phyloP scores from a whole-genome alignment of 2,113 vertebrate genomes.

The Sciurus niger region DNA sequence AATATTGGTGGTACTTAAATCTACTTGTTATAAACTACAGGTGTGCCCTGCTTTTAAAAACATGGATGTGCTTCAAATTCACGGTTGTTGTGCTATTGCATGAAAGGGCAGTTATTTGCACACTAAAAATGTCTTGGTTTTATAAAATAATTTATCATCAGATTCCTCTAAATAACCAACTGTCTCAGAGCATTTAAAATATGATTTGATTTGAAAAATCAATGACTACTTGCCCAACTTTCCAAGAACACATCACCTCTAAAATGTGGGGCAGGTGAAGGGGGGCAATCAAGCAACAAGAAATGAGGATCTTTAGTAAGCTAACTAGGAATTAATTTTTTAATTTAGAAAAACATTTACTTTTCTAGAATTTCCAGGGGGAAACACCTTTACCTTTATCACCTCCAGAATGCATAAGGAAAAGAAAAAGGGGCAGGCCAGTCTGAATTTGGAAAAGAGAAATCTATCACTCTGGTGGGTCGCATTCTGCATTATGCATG shows the following conservation, averaged over 20 bases:
- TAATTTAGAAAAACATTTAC: constrained; percentile 71
- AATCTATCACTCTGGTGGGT: constrained; percentile 84
- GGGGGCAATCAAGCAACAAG: constrained; percentile 25
- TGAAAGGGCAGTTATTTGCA: background rate
- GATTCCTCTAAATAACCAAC: constrained; percentile 70
- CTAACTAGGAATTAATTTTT: constrained; percentile 66
- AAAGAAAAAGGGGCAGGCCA: background rate
- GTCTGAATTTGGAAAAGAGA: constrained; percentile 83
- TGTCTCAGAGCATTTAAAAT: constrained; percentile 63
- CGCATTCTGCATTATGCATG: constrained; percentile 85
- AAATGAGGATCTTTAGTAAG: constrained; percentile 63
- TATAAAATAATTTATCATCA: constrained; percentile 68
- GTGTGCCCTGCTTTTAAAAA: constrained; percentile 21
- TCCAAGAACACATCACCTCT: constrained; percentile 55
- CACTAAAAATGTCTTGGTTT: constrained; percentile 69
- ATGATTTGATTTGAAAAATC: constrained; percentile 76
- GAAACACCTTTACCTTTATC: constrained; percentile 65
- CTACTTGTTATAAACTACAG: background rate
- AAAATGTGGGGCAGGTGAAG: constrained; percentile 9
- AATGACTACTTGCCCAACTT: constrained; percentile 50
- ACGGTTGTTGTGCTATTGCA: background rate
- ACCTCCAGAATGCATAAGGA: constrained; percentile 44
- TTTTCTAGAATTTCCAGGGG: constrained; percentile 72
- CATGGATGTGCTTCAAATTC: background rate
- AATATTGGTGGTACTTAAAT: background rate